Evolutionary conservation across 2,888 invertebrate species (phyloP).

Genomic region (Leucoma salicis): DNA sequence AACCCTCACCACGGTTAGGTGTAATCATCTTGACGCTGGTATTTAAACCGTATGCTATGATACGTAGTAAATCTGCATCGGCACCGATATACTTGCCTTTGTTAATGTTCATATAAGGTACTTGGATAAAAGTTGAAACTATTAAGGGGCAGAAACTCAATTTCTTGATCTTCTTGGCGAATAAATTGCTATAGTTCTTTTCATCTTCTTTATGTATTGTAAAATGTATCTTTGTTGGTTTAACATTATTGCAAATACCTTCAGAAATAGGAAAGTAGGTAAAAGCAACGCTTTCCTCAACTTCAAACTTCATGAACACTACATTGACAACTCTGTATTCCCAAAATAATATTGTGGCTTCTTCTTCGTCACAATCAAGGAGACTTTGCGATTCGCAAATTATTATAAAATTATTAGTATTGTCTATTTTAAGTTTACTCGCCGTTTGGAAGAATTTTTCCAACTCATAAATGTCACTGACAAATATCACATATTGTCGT

Average conservation of each 20-base stretch:
- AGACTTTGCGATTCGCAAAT: constrained; percentile 47
- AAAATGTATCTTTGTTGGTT: constrained; percentile 40
- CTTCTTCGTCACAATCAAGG: constrained; percentile 49
- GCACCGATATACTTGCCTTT: constrained; percentile 49
- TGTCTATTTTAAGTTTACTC: constrained; percentile 46
- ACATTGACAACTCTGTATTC: constrained; percentile 55
- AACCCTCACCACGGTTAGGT: constrained; percentile 51
- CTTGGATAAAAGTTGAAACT: constrained; percentile 59
- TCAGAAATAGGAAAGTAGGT: constrained; percentile 49
- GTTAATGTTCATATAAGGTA: constrained; percentile 54
- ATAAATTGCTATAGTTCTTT: constrained; percentile 35
- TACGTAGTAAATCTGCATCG: constrained; percentile 56
- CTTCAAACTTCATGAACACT: constrained; percentile 44
- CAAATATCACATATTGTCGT: constrained; percentile 56
- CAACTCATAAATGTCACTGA: constrained; percentile 40
- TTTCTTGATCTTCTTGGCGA: constrained; percentile 51
- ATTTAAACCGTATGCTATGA: constrained; percentile 54
- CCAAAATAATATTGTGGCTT: constrained; percentile 53
- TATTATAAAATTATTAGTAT: constrained; percentile 58
- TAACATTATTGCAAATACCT: constrained; percentile 43
- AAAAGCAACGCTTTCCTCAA: constrained; percentile 38
- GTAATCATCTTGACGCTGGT: constrained; percentile 51
- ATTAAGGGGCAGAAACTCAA: constrained; percentile 52
- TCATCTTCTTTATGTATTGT: constrained; percentile 26
- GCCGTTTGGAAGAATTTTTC: constrained; percentile 44